Evolutionary conservation across 2,888 invertebrate species (phyloP).

Genomic region (Chaetoderma sp.): DNA sequence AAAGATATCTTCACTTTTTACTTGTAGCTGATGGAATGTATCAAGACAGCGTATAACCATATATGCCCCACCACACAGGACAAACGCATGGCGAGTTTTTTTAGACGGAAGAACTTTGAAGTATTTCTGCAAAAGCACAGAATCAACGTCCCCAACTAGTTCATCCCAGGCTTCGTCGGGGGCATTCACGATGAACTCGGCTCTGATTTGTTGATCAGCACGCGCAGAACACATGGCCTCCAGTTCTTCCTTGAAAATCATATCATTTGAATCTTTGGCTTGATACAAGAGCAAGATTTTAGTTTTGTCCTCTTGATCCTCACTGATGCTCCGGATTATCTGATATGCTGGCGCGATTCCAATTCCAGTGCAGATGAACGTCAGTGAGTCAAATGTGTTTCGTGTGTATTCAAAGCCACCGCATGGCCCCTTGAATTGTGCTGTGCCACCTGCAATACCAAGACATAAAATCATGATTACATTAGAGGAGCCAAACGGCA

Average conservation of each 20-base stretch:
- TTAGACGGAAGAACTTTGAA: too few species aligned
- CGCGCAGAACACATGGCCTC: too few species aligned
- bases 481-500: too few species aligned
- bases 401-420: constrained; percentile 1
- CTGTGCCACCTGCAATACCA: neutral
- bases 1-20: neutral
- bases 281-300: neutral
- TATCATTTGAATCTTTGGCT: neutral
- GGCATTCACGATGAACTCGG: neutral
- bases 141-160: neutral
- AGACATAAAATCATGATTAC: too few species aligned
- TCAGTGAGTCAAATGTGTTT: neutral
- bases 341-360: neutral
- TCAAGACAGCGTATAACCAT: neutral
- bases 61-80: neutral
- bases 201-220: neutral
- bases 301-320: neutral
- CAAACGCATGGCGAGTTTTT: too few species aligned
- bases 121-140: too few species aligned
- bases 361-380: neutral
- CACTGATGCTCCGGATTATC: neutral
- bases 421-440: neutral
- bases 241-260: constrained; percentile 4
- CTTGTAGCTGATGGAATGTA: neutral
- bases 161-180: neutral